A percentile compares a stretch with the other conserved stretches of the same genome.
Evolutionary conservation across 2,888 invertebrate species (phyloP).

Genomic region (Drosophila nr. perissopoda): DNA sequence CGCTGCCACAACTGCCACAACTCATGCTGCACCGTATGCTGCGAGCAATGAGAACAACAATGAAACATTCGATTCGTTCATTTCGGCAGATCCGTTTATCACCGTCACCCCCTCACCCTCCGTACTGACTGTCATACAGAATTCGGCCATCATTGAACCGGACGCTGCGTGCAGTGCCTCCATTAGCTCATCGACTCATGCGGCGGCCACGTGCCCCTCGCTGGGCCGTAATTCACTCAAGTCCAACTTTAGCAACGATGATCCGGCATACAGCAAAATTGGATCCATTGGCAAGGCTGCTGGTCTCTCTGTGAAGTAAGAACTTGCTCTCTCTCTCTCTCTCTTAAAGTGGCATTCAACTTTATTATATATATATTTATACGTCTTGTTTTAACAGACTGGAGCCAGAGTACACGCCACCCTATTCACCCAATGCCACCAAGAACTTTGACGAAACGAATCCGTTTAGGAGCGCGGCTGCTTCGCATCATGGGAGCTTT

Average conservation of each 20-base stretch:
- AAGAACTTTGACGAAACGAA: constrained; percentile 85
- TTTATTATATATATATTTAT: constrained; percentile 12
- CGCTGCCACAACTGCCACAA: constrained; percentile 49
- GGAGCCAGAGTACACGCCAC: constrained; percentile 80
- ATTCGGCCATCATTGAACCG: constrained; percentile 78
- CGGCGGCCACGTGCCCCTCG: constrained; percentile 79
- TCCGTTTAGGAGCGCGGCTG: constrained; percentile 82
- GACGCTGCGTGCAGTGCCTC: constrained; percentile 79
- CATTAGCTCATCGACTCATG: constrained; percentile 79
- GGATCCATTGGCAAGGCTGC: constrained; percentile 86
- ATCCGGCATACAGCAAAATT: constrained; percentile 84
- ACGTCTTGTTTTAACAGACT: constrained; percentile 62
- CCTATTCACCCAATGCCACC: constrained; percentile 81
- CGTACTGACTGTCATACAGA: constrained; percentile 84
- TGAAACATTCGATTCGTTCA: constrained; percentile 74
- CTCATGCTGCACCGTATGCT: constrained; percentile 48
- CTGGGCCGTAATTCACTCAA: constrained; percentile 85
- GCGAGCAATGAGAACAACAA: constrained; percentile 55
- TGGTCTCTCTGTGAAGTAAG: constrained; percentile 84
- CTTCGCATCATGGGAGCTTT: constrained; percentile 85
- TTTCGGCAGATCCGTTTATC: constrained; percentile 73
- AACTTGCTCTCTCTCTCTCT: not conserved
- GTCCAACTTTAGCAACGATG: constrained; percentile 85
- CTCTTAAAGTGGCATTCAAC: not conserved
- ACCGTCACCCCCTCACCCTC: constrained; percentile 83